Evolutionary conservation across 2,113 vertebrate genomes (phyloP).

Genomic region (Petrocephalus zakoni): DNA sequence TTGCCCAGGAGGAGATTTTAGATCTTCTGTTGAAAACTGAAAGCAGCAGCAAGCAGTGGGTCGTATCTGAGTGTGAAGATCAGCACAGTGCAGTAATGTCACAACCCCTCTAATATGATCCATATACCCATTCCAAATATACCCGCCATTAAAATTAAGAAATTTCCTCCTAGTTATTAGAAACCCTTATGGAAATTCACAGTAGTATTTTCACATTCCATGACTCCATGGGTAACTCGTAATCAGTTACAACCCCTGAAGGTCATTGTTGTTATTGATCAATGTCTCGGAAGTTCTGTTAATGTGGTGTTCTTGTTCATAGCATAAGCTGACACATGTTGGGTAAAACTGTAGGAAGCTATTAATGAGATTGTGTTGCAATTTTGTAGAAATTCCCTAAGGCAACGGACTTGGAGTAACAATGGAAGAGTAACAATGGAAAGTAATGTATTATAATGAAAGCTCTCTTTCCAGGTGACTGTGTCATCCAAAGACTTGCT

Average conservation of each 20-base stretch:
- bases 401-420: not conserved
- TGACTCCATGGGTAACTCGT: not conserved
- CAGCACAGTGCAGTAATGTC: constrained; percentile 36
- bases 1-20: constrained; percentile 56
- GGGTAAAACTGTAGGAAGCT: not conserved
- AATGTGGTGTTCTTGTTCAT: not conserved
- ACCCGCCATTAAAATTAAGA: not conserved
- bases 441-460: not conserved
- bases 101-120: not conserved
- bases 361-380: not conserved
- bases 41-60: constrained; percentile 30
- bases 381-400: not conserved
- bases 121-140: not conserved
- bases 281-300: not conserved
- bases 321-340: not conserved
- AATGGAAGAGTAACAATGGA: not conserved
- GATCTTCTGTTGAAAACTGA: constrained; percentile 50
- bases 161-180: not conserved
- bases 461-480: constrained; percentile 28
- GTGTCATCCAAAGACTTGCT: constrained; percentile 43
- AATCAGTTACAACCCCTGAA: not conserved
- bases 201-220: not conserved
- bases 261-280: not conserved
- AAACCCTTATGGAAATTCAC: not conserved
- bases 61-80: constrained; percentile 33